A percentile compares a stretch with the other conserved stretches of the same genome.
These are phyloP conservation scores for Labeo catla DNA, from an alignment of 2,113 vertebrate species.

Conservation along the genomic window DNA sequence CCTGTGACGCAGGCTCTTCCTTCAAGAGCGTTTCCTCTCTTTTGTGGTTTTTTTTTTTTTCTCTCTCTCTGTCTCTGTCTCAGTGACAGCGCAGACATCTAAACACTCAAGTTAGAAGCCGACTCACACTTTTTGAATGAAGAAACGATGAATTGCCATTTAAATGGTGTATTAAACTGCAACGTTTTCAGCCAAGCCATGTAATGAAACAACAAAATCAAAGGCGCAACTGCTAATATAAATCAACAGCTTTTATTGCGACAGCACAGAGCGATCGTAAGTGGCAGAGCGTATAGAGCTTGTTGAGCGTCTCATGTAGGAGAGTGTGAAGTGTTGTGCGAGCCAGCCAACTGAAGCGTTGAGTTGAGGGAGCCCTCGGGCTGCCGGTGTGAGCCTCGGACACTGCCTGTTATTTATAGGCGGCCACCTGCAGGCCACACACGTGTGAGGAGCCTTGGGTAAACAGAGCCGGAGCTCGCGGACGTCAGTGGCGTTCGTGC, in stretches of 20 bases:
- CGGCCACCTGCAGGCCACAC: constrained; percentile 64
- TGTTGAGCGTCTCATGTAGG: not conserved
- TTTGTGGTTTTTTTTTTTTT: not conserved
- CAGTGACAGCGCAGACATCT: not conserved
- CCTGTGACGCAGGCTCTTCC: constrained; percentile 11
- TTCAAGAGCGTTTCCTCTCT: constrained; percentile 23
- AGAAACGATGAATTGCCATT: not conserved
- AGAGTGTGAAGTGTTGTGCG: not conserved
- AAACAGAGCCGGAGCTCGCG: constrained; percentile 56
- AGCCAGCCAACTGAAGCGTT: constrained; percentile 1
- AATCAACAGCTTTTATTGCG: constrained; percentile 6
- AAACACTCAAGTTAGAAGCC: not conserved
- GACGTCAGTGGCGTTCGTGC: not conserved
- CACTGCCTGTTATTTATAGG: constrained; percentile 64
- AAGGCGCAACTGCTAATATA: not conserved
- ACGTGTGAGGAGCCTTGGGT: constrained; percentile 60
- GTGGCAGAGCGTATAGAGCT: not conserved
- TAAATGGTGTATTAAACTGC: not conserved
- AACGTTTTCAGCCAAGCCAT: not conserved
- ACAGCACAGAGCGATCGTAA: not conserved
- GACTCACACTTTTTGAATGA: not conserved
- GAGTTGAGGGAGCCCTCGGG: not conserved
- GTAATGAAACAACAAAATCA: not conserved
- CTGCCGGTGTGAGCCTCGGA: constrained; percentile 37
- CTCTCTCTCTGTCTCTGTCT: not conserved